Conservation (phyloP, 2,888 invertebrate species). For the Yponomeuta plumbellus region DNA sequence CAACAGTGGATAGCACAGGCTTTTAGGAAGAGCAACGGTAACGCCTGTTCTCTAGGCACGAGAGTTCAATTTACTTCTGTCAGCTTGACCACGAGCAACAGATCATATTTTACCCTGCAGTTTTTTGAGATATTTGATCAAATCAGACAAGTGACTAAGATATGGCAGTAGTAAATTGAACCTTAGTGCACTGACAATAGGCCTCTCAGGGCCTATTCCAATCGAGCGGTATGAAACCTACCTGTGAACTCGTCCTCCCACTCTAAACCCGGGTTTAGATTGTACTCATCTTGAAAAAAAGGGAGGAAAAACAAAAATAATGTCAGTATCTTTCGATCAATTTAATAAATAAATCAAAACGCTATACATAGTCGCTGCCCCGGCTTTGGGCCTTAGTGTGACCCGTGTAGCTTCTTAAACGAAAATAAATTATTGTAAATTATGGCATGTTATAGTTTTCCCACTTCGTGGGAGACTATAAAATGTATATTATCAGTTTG, state of each 20-base stretch:
- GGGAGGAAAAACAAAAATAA: slow-evolving; percentile 77
- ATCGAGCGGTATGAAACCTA: slow-evolving; percentile 81
- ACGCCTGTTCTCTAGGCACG: not conserved
- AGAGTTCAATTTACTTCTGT: not conserved
- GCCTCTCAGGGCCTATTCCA: not conserved
- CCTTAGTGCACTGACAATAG: not conserved
- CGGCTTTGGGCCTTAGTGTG: slow-evolving; percentile 3
- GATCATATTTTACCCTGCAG: no score
- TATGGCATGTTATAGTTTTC: not conserved
- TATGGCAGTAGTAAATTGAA: not conserved
- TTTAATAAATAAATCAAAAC: slow-evolving; percentile 51
- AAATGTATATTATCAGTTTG: not conserved
- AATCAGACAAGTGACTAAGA: no score
- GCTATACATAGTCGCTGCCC: slow-evolving; percentile 55
- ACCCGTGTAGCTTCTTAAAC: not conserved
- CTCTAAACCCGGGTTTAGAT: slow-evolving; percentile 99
- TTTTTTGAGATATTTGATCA: no score
- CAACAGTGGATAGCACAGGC: slow-evolving; percentile 69
- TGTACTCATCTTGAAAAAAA: slow-evolving; percentile 97
- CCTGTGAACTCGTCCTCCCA: slow-evolving; percentile 99
- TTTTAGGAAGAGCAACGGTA: slow-evolving; percentile 38
- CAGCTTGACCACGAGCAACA: not conserved
- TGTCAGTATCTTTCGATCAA: slow-evolving; percentile 75
- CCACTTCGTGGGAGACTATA: not conserved
- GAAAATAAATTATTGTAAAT: not conserved